A percentile compares a stretch with the other conserved stretches of the same genome.
Conservation (phyloP, 2,888 invertebrate species). For the Luperina testacea region DNA sequence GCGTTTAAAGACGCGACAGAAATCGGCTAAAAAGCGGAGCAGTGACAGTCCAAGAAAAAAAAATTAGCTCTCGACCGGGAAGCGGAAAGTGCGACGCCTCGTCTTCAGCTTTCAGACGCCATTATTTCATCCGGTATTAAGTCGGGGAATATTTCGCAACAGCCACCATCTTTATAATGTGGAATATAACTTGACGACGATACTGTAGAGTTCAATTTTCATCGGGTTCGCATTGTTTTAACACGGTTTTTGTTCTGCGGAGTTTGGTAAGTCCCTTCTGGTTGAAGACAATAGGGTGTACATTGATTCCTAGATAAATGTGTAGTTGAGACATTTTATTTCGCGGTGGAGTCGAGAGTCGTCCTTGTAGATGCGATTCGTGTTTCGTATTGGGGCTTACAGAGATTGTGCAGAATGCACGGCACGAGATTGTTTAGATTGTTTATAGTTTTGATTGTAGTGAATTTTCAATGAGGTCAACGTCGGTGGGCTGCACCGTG, state of each 20-base stretch:
- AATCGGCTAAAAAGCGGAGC: slow-evolving; percentile 74
- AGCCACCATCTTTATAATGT: slow-evolving; percentile 68
- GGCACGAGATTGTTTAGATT: slow-evolving; percentile 49
- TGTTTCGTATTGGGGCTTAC: slow-evolving; percentile 80
- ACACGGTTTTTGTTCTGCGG: slow-evolving; percentile 61
- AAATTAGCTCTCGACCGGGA: slow-evolving; percentile 77
- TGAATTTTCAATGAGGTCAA: slow-evolving; percentile 61
- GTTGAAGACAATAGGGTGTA: slow-evolving; percentile 72
- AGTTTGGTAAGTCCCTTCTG: slow-evolving; percentile 70
- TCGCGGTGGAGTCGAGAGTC: slow-evolving; percentile 67
- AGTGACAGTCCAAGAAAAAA: slow-evolving; percentile 75
- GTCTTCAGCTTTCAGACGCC: slow-evolving; percentile 83
- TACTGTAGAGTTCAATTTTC: slow-evolving; percentile 78
- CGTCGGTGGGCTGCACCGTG: slow-evolving; percentile 34
- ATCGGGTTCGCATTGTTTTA: slow-evolving; percentile 68
- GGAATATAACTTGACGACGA: slow-evolving; percentile 72
- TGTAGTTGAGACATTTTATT: slow-evolving; percentile 72
- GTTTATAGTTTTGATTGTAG: slow-evolving; percentile 59
- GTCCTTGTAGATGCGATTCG: slow-evolving; percentile 77
- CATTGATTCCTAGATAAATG: slow-evolving; percentile 71
- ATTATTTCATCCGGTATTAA: slow-evolving; percentile 83
- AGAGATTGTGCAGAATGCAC: slow-evolving; percentile 69
- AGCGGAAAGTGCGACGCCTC: slow-evolving; percentile 80
- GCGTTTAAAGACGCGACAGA: slow-evolving; percentile 70
- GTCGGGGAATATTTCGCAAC: slow-evolving; percentile 73